phyloP scores from a whole-genome alignment of 2,113 vertebrate genomes.

The Pseudonaja textilis region DNA sequence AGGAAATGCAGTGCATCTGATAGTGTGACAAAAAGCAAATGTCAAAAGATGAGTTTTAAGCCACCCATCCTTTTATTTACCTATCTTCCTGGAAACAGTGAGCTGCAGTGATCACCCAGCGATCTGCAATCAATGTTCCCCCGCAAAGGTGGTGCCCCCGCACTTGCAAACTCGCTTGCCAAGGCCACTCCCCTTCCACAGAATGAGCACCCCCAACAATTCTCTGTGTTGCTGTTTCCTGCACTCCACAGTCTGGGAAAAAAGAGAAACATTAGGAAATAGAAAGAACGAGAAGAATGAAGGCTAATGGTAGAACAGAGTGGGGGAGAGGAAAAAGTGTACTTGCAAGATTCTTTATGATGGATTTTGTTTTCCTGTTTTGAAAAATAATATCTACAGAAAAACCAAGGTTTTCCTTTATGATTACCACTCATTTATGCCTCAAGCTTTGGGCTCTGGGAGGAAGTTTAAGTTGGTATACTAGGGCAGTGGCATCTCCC shows the following conservation, averaged over 20 bases:
- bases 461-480: not conserved
- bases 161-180: constrained; percentile 92
- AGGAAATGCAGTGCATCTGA: not conserved
- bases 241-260: constrained; percentile 83
- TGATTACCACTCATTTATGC: not conserved
- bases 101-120: constrained; percentile 90
- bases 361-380: not conserved
- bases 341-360: not conserved
- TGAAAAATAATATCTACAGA: not conserved
- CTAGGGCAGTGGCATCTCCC: not conserved
- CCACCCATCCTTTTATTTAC: constrained; percentile 55
- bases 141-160: constrained; percentile 85
- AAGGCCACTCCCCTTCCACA: constrained; percentile 89
- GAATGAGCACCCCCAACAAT: constrained; percentile 82
- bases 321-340: not conserved
- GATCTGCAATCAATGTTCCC: constrained; percentile 81
- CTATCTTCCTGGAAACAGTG: constrained; percentile 92
- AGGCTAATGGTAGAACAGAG: not conserved
- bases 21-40: not conserved
- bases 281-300: not conserved
- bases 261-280: not conserved
- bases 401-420: not conserved
- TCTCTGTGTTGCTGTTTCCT: constrained; percentile 77
- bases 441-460: not conserved
- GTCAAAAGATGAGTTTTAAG: not conserved